Evolutionary conservation across 2,113 vertebrate species (phyloP).

Genomic region (Uropsilus gracilis): DNA sequence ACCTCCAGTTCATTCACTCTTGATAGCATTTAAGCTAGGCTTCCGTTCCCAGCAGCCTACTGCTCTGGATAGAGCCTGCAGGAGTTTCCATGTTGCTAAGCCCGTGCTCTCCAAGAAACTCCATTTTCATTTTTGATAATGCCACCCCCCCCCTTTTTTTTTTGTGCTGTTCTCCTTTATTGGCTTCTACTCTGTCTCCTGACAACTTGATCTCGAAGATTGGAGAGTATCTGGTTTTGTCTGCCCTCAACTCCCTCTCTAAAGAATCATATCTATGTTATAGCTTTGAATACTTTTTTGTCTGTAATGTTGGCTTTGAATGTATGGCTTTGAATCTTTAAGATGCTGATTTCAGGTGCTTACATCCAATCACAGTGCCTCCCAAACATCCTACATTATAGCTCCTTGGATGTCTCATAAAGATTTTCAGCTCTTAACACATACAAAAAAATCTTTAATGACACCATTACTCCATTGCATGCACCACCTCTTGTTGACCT

Average conservation of each 20-base stretch:
- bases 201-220: background rate
- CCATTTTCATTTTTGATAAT: background rate
- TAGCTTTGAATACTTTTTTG: background rate
- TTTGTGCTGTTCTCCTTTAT: background rate
- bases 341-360: background rate
- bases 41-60: background rate
- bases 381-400: background rate
- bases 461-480: fast-evolving
- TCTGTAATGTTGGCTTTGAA: background rate
- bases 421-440: background rate
- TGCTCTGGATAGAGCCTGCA: background rate
- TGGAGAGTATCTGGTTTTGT: background rate
- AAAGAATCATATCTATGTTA: background rate
- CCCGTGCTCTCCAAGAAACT: background rate
- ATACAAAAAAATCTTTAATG: background rate
- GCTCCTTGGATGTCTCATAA: background rate
- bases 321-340: too few species aligned
- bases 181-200: background rate
- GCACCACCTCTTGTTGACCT: background rate
- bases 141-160: background rate
- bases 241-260: background rate
- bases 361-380: background rate
- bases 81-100: background rate
- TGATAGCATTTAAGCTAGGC: background rate
- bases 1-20: background rate